phyloP scores from a whole-genome alignment of 2,113 vertebrate species.

The Trematocara zebra region DNA sequence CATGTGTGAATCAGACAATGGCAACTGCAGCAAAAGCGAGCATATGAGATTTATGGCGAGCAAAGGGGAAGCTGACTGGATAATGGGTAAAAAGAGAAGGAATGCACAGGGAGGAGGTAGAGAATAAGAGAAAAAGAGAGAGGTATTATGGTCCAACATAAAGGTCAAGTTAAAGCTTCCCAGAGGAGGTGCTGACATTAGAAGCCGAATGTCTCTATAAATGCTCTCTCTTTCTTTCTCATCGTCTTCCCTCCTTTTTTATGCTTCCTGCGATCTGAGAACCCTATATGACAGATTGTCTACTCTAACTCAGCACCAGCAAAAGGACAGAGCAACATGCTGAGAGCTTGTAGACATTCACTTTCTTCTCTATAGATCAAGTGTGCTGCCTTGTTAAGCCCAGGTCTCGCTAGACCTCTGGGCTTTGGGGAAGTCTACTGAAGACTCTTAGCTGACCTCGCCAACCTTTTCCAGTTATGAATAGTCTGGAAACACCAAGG shows the following conservation, averaged over 20 bases:
- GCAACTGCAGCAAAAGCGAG: conserved; percentile 23
- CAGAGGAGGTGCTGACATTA: conserved; percentile 67
- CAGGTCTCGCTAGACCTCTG: conserved; percentile 23
- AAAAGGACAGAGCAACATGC: conserved; percentile 22
- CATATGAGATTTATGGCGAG: conserved; percentile 20
- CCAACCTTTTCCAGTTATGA: conserved; percentile 26
- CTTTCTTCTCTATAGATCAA: conserved; percentile 27
- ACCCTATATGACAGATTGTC: conserved; percentile 1
- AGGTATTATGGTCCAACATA: conserved; percentile 32
- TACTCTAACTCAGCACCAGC: background rate
- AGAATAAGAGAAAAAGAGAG: background rate
- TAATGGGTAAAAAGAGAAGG: conserved; percentile 37
- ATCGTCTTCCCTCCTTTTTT: conserved; percentile 21
- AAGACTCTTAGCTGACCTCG: conserved; percentile 28
- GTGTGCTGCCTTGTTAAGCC: conserved; percentile 30
- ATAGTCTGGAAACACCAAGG: background rate
- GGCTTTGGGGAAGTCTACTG: conserved; percentile 23
- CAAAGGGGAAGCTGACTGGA: conserved; percentile 40
- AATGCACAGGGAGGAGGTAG: background rate
- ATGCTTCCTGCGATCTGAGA: conserved; percentile 22
- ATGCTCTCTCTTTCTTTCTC: conserved; percentile 14
- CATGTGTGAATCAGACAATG: background rate
- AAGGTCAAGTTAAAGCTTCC: conserved; percentile 71
- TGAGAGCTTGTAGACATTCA: conserved; percentile 37
- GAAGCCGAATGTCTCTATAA: conserved; percentile 63